phyloP scores from a whole-genome alignment of 2,113 vertebrate genomes.

The Ceratotherium simum region DNA sequence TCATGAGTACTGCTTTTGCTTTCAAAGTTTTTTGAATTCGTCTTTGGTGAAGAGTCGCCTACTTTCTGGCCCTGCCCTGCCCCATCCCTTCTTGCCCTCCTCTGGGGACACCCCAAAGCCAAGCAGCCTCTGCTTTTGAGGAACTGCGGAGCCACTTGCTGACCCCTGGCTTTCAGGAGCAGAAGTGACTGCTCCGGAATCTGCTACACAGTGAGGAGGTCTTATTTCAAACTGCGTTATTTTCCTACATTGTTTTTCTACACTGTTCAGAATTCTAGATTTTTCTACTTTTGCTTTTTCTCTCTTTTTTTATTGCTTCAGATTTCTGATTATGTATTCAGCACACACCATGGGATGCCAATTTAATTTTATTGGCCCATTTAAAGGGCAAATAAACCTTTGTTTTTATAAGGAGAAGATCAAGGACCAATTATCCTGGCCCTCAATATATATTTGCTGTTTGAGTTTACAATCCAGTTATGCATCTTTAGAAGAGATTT shows the following conservation, averaged over 20 bases:
- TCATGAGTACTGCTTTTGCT: conserved; percentile 48
- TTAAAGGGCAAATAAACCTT: conserved; percentile 84
- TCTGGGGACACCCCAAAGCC: neutral
- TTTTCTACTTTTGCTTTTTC: conserved; percentile 44
- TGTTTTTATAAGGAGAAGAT: conserved; percentile 81
- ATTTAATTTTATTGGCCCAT: conserved; percentile 78
- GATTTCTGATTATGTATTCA: conserved; percentile 74
- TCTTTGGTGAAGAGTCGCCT: conserved; percentile 22
- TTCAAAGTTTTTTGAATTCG: conserved; percentile 30
- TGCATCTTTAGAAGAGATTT: conserved; percentile 67
- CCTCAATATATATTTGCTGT: conserved; percentile 62
- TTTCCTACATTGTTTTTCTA: conserved; percentile 47
- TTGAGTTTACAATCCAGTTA: conserved; percentile 66
- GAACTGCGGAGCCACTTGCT: neutral
- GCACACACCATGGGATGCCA: conserved; percentile 65
- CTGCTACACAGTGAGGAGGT: neutral
- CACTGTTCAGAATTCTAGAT: conserved; percentile 41
- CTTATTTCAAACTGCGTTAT: neutral
- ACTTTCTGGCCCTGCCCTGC: neutral
- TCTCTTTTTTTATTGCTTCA: conserved; percentile 41
- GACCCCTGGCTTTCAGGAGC: conserved; percentile 13
- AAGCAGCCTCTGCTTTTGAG: conserved; percentile 10
- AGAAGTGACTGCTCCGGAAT: neutral
- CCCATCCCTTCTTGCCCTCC: neutral
- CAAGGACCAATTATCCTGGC: conserved; percentile 79